Percentiles rank a stretch among this genome's conserved stretches.
Evolutionary conservation across 2,888 invertebrate genomes (phyloP).

Genomic region (Bombylius discolor): DNA sequence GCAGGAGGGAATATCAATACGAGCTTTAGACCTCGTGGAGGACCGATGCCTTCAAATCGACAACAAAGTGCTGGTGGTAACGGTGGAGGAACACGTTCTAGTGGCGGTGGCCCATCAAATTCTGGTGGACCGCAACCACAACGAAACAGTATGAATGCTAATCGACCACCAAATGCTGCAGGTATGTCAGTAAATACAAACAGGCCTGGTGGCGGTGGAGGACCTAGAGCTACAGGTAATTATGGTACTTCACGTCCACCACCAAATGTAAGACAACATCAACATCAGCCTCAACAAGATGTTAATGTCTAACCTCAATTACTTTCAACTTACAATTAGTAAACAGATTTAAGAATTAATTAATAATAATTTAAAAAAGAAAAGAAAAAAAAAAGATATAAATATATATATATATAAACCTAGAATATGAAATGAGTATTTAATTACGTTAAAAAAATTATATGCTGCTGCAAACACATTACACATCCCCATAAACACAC

Average conservation of each 20-base stretch:
- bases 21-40: slow-evolving; percentile 10
- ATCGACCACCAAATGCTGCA: slow-evolving; percentile 18
- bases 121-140: not conserved
- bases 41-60: slow-evolving; percentile 2
- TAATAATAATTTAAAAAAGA: too few species aligned
- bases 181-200: slow-evolving; percentile 20
- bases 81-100: slow-evolving; percentile 19
- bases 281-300: slow-evolving; percentile 11
- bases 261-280: slow-evolving; percentile 10
- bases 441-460: too few species aligned
- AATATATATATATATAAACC: too few species aligned
- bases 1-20: slow-evolving; percentile 15
- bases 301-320: slow-evolving; percentile 10
- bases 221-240: not conserved
- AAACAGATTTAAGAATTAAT: too few species aligned
- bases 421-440: too few species aligned
- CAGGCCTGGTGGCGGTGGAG: slow-evolving; percentile 23
- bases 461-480: too few species aligned
- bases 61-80: slow-evolving; percentile 4
- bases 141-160: not conserved
- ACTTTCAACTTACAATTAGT: too few species aligned
- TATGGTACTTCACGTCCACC: slow-evolving; percentile 12
- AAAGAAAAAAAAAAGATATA: too few species aligned
- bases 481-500: too few species aligned
- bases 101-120: slow-evolving; percentile 17